Evolutionary conservation across 1,140 invertebrate genomes (phyloP).

Genomic region (Drosophila rhopaloa): DNA sequence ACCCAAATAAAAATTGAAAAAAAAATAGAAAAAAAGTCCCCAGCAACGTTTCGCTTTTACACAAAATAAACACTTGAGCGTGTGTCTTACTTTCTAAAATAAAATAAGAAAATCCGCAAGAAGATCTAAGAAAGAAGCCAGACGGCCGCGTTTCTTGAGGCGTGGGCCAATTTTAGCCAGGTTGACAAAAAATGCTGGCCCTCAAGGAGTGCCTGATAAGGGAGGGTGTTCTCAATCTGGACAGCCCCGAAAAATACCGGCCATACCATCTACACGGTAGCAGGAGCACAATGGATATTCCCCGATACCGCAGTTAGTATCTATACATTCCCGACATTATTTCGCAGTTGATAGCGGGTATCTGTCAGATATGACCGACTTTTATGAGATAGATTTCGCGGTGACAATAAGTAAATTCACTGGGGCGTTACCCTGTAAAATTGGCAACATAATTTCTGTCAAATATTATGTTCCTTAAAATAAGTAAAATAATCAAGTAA

Average conservation of each 20-base stretch:
- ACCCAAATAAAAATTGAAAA: slow-evolving; percentile 8
- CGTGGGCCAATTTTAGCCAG: slow-evolving; percentile 38
- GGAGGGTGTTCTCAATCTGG: slow-evolving; percentile 80
- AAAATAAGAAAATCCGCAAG: slow-evolving; percentile 54
- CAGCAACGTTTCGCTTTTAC: slow-evolving; percentile 22
- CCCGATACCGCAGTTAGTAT: slow-evolving; percentile 78
- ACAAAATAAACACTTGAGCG: slow-evolving; percentile 60
- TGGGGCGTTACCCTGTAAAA: background rate
- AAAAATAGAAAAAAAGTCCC: slow-evolving; percentile 6
- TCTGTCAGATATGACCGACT: slow-evolving; percentile 19
- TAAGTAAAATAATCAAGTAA: slow-evolving; percentile 3
- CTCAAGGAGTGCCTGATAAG: slow-evolving; percentile 82
- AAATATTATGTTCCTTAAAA: background rate
- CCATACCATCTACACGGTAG: slow-evolving; percentile 59
- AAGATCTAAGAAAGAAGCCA: slow-evolving; percentile 38
- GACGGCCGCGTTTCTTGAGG: slow-evolving; percentile 18
- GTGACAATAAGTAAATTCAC: background rate
- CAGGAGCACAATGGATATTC: slow-evolving; percentile 72
- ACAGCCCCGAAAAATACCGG: slow-evolving; percentile 46
- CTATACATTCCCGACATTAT: background rate
- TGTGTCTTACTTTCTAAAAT: slow-evolving; percentile 73
- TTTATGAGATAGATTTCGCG: slow-evolving; percentile 4
- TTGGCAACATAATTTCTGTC: too few relatives aligned
- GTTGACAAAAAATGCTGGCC: slow-evolving; percentile 63
- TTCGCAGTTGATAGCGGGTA: slow-evolving; percentile 24